Evolutionary conservation across 2,888 invertebrate genomes (phyloP), one percentile per base, ranked within the genome.

Genomic region (Hirtodrosophila confusa): DNA sequence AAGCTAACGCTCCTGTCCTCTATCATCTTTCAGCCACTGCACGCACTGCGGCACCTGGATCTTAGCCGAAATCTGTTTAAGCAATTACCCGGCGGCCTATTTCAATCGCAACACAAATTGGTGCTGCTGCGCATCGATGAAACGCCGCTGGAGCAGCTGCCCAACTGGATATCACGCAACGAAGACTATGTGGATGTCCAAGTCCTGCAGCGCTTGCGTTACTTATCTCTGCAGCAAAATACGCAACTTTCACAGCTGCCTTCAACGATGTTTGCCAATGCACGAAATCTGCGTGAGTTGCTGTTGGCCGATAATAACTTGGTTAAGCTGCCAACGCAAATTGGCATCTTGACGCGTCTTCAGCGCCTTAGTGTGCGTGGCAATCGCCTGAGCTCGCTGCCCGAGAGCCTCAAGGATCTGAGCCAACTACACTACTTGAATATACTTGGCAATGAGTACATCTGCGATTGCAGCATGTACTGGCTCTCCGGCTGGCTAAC

Each of bases 391-490:
- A 93, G 94, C 35, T 94, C 94, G 84, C 91, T 97, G 78, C 97
- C 96, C 24, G 92, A 93, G 56, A 94, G 95, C 11, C 90, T 97
- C 53, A 93, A 93, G 53, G 93, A 94, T 80, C 92, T 97, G 56
- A 92, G 93, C 6, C 91, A 93, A 47, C 91, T 97, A 55, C 92
- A 93, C 76, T 93, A 93, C 68, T 91, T 97, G 29, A 93, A 94
- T 75, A 93, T 97, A 74, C 92, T 93, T 35, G 94, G 94, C 58
- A 97, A 97, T 90, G 95, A 95, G 29, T 97, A 96, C 95, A 94
- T 94, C 12, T 97, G 97, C 92, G 96, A 97, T 90, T 97, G 97
- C 88, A 94, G 95, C 48, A 95, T 96, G 94, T 94, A 94, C 73
- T 97, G 97, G 97, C 94, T 96, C 75, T 90, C 93, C 1, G 89